A percentile compares a stretch with the other conserved stretches of the same genome.
phyloP scores from a whole-genome alignment of 2,113 vertebrate genomes.

The Erinaceus europaeus region DNA sequence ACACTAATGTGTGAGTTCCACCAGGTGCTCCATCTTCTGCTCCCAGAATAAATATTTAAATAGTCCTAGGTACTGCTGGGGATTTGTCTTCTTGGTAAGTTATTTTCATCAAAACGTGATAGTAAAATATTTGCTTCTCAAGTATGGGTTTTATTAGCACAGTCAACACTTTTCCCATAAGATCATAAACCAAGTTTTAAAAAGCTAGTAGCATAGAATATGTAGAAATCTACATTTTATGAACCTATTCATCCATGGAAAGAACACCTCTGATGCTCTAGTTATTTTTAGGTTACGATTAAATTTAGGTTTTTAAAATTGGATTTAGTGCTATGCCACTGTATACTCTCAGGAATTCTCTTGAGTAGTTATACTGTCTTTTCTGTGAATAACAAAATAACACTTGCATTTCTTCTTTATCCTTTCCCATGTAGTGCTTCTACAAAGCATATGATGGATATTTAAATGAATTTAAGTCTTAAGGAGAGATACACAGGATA shows the following conservation, averaged over 20 bases:
- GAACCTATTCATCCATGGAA: slow-evolving; percentile 38
- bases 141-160: slow-evolving; percentile 49
- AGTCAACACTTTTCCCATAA: slow-evolving; percentile 33
- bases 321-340: slow-evolving; percentile 29
- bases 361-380: slow-evolving; percentile 19
- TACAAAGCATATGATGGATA: background rate
- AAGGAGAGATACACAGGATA: slow-evolving; percentile 47
- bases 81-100: slow-evolving; percentile 46
- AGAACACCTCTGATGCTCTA: slow-evolving; percentile 14
- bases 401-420: slow-evolving; percentile 35
- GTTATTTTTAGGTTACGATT: slow-evolving; percentile 61
- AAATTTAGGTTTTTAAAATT: slow-evolving; percentile 60
- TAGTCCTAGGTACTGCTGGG: background rate
- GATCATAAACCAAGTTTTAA: slow-evolving; percentile 4
- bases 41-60: slow-evolving; percentile 62
- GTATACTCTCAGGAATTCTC: slow-evolving; percentile 26
- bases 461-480: slow-evolving; percentile 37
- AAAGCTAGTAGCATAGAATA: slow-evolving; percentile 31
- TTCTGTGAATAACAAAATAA: slow-evolving; percentile 19
- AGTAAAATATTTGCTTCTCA: slow-evolving; percentile 46
- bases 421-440: slow-evolving; percentile 8
- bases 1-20: too few species aligned
- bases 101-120: slow-evolving; percentile 37
- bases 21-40: too few species aligned
- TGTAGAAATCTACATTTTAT: slow-evolving; percentile 43